Evolutionary conservation across 2,797 vertebrate genomes (phyloP).

Genomic region (Muscicapa comitata): DNA sequence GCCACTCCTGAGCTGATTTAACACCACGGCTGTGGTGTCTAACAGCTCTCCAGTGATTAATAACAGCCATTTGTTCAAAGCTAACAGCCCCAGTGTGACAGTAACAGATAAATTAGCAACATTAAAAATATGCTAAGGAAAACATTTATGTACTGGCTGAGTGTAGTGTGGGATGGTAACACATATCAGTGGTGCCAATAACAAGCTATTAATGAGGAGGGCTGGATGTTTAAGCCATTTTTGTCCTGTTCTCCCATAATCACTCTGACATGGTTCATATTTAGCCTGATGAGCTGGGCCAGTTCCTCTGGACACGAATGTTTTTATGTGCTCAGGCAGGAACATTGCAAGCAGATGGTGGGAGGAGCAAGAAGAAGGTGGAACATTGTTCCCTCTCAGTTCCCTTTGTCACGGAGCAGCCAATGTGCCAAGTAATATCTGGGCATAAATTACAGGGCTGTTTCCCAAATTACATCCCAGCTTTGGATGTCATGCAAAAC

Average conservation of each 20-base stretch:
- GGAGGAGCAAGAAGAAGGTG: conserved; percentile 19
- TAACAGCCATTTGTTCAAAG: conserved; percentile 76
- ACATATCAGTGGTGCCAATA: conserved; percentile 54
- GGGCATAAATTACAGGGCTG: conserved; percentile 53
- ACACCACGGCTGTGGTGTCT: conserved; percentile 41
- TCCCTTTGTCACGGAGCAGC: not conserved
- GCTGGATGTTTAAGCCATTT: conserved; percentile 43
- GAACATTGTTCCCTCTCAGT: conserved; percentile 10
- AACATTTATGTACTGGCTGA: conserved; percentile 68
- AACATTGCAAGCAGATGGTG: conserved; percentile 67
- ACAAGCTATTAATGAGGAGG: conserved; percentile 67
- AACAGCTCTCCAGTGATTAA: conserved; percentile 73
- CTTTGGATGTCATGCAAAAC: not conserved
- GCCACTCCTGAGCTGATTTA: conserved; percentile 68
- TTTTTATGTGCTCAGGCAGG: conserved; percentile 44
- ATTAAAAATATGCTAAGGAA: conserved; percentile 75
- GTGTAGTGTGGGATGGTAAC: conserved; percentile 38
- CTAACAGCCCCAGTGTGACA: conserved; percentile 73
- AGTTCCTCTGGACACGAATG: conserved; percentile 18
- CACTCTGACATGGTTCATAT: conserved; percentile 57
- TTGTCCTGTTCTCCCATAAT: conserved; percentile 40
- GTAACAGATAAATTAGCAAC: conserved; percentile 78
- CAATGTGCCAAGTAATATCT: conserved; percentile 39
- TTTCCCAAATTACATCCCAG: conserved; percentile 23
- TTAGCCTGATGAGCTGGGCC: conserved; percentile 66